Evolutionary conservation across 2,888 invertebrate species (phyloP).

Genomic region (Orgyia antiqua): DNA sequence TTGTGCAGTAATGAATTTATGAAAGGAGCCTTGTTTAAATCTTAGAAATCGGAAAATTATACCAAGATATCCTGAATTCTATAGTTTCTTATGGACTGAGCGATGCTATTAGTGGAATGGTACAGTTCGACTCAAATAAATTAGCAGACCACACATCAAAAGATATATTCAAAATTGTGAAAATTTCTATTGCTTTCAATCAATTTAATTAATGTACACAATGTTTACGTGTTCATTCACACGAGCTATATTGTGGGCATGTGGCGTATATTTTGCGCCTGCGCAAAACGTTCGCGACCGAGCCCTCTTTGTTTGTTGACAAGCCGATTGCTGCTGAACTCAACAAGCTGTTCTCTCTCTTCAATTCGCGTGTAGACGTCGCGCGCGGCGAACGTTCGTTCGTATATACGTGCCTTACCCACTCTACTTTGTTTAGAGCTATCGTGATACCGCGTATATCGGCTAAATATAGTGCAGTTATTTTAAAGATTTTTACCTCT

Average conservation of each 20-base stretch:
- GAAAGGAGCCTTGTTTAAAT: too few relatives aligned
- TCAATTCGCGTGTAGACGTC: constrained; percentile 46
- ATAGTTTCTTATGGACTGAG: too few relatives aligned
- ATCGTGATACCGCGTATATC: constrained; percentile 50
- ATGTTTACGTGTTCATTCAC: constrained; percentile 72
- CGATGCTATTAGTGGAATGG: too few relatives aligned
- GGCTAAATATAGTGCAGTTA: constrained; percentile 64
- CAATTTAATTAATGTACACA: too few relatives aligned
- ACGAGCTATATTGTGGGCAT: constrained; percentile 43
- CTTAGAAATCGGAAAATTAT: too few relatives aligned
- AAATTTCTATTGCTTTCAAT: too few relatives aligned
- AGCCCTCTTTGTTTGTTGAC: constrained; percentile 76
- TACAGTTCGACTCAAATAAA: too few relatives aligned
- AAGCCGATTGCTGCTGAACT: constrained; percentile 49
- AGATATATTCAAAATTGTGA: too few relatives aligned
- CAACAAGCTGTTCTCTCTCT: constrained; percentile 34
- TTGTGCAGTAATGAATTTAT: too few relatives aligned
- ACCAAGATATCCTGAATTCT: too few relatives aligned
- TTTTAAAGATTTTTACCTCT: constrained; percentile 37
- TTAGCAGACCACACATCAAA: too few relatives aligned
- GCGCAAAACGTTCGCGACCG: constrained; percentile 53
- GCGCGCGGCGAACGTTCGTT: constrained; percentile 37
- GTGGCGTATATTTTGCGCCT: constrained; percentile 52
- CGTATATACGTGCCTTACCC: constrained; percentile 24
- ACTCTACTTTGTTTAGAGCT: constrained; percentile 37